Evolutionary conservation across 2,888 invertebrate species (phyloP), one percentile per base, ranked within the genome.

Genomic region (Temnothorax unifasciatus): DNA sequence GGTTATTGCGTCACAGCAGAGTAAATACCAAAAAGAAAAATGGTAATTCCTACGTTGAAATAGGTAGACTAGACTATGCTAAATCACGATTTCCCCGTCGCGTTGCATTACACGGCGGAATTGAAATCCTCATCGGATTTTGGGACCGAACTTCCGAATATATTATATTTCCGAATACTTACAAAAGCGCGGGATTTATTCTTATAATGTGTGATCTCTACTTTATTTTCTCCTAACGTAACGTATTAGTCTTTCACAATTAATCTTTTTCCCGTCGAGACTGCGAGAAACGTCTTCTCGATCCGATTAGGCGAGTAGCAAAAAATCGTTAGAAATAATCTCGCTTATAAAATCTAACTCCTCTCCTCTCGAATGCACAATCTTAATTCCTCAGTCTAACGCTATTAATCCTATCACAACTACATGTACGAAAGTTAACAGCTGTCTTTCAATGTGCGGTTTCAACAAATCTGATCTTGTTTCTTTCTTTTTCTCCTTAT

Each of bases 41-140:
- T n/a, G 52, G 86, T 91, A 89, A 86, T 87, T 90, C 86, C 87
- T 90, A 88, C 66, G 69, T 86, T 86, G 11, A 86, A 87, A 85
- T 87, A 86, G 87, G 86, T 88, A 90, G 91, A 92, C 92, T 92
- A 92, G 91, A 91, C 90, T 93, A 92, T 90, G 83, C 87, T 92
- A 91, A 92, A 92, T 92, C 88, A 92, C 91, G 90, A 89, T n/a
- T n/a, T n/a, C n/a, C n/a, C n/a, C n/a, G n/a, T n/a, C n/a, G n/a
- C 76, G 21, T 1, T 61, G 77, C 82, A 76, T 81, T 84, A 83
- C 52, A 41, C 77, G 57, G 8, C 68, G 38, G 77, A 86, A 79
- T 61, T 76, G 57, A 71, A 71, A 41, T 73, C n/a, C 5, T 25
- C 9, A 13, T 11, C 8, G 41, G 8, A 41, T 18, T 52, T 50